These are phyloP conservation scores for Glaucomys volans DNA, from an alignment of 2,113 vertebrate genomes.

Conservation along the genomic window DNA sequence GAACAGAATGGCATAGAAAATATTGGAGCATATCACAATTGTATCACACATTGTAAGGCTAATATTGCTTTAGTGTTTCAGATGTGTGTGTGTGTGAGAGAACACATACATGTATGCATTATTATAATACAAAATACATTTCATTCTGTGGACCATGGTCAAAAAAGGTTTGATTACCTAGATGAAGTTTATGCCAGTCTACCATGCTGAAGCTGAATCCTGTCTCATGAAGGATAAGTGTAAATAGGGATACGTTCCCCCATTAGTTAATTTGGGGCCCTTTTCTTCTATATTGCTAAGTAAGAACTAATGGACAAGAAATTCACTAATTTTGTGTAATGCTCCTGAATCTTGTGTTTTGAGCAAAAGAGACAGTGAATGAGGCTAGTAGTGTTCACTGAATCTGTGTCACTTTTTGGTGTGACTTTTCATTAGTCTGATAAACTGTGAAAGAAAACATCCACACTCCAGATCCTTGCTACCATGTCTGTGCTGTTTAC, in stretches of 20 bases:
- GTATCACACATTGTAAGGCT: neutral
- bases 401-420: neutral
- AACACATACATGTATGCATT: no score
- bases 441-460: neutral
- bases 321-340: neutral
- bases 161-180: neutral
- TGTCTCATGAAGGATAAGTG: neutral
- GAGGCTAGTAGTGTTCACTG: neutral
- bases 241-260: neutral
- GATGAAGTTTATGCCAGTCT: neutral
- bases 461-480: neutral
- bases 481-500: conserved; percentile 77
- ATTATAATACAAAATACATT: neutral
- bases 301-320: neutral
- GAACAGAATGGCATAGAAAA: neutral
- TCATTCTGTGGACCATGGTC: neutral
- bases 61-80: neutral
- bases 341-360: conserved; percentile 10
- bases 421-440: neutral
- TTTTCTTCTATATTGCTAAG: neutral
- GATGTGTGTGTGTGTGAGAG: neutral
- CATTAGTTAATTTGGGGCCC: neutral
- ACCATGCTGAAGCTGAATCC: neutral
- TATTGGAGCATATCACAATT: neutral
- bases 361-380: neutral